These are phyloP conservation scores for Perca schrenkii DNA, from an alignment of 2,113 vertebrate species.

Conservation along the genomic window DNA sequence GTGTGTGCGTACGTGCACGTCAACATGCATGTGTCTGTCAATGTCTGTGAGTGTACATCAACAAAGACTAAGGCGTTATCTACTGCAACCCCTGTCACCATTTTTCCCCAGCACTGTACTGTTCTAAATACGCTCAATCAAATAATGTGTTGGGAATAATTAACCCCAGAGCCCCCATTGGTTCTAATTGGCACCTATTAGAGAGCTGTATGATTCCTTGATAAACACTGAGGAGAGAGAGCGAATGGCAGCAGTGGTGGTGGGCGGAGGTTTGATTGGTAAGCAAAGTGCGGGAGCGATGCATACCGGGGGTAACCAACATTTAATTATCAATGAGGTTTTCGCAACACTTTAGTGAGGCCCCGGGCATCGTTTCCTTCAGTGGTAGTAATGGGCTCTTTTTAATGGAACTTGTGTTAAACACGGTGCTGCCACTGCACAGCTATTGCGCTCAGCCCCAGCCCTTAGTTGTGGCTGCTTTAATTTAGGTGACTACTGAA, in stretches of 20 bases:
- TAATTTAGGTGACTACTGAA: conserved; percentile 79
- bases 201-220: conserved; percentile 83
- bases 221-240: conserved; percentile 79
- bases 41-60: conserved; percentile 48
- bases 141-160: conserved; percentile 88
- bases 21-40: conserved; percentile 14
- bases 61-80: conserved; percentile 73
- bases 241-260: conserved; percentile 73
- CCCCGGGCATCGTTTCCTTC: conserved; percentile 84
- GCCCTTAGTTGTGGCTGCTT: conserved; percentile 79
- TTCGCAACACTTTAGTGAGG: conserved; percentile 85
- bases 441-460: conserved; percentile 79
- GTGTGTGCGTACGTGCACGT: conserved; percentile 6
- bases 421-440: conserved; percentile 83
- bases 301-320: conserved; percentile 87
- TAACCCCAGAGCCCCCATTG: conserved; percentile 85
- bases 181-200: conserved; percentile 88
- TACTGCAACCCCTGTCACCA: conserved; percentile 66
- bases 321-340: conserved; percentile 91
- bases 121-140: conserved; percentile 85
- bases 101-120: conserved; percentile 74
- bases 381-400: conserved; percentile 86
- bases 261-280: conserved; percentile 85
- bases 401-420: conserved; percentile 89
- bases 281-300: conserved; percentile 86